Conservation (phyloP, 2,113 vertebrate genomes). For the Paralichthys olivaceus region DNA sequence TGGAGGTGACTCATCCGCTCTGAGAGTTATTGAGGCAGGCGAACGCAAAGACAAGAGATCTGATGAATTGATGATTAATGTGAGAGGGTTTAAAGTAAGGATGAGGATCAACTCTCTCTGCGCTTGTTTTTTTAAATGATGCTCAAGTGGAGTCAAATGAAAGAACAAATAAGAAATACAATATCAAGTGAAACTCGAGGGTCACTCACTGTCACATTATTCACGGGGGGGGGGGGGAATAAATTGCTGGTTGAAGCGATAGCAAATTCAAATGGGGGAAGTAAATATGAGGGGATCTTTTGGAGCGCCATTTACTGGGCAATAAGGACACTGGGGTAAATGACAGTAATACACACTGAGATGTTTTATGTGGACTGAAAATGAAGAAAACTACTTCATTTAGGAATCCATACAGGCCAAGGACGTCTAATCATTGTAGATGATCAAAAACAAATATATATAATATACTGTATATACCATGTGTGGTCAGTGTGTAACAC, state of each 20-base stretch:
- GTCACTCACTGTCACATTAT: conserved; percentile 27
- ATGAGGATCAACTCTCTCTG: conserved; percentile 29
- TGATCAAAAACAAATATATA: neutral
- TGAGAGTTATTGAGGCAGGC: conserved; percentile 48
- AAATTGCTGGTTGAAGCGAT: conserved; percentile 15
- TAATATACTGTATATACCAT: neutral
- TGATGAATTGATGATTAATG: conserved; percentile 60
- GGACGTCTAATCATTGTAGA: conserved; percentile 7
- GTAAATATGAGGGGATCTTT: conserved; percentile 15
- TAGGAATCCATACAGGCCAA: conserved; percentile 1
- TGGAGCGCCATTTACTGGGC: conserved; percentile 10
- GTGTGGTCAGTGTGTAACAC: neutral
- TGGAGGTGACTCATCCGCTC: conserved; percentile 57
- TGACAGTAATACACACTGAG: conserved; percentile 12
- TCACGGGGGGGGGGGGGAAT: conserved; percentile 1
- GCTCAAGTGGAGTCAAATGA: conserved; percentile 57
- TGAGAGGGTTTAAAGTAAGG: conserved; percentile 43
- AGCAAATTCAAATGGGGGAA: conserved; percentile 11
- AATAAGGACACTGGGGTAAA: conserved; percentile 20
- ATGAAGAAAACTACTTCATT: conserved; percentile 6
- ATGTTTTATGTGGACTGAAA: conserved; percentile 12
- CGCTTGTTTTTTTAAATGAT: conserved; percentile 42
- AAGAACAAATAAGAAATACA: conserved; percentile 51
- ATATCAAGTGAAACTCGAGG: conserved; percentile 48
- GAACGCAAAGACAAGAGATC: conserved; percentile 64